These are phyloP conservation scores for Drosophila melanica DNA, from an alignment of 1,140 invertebrate genomes.

Conservation along the genomic window DNA sequence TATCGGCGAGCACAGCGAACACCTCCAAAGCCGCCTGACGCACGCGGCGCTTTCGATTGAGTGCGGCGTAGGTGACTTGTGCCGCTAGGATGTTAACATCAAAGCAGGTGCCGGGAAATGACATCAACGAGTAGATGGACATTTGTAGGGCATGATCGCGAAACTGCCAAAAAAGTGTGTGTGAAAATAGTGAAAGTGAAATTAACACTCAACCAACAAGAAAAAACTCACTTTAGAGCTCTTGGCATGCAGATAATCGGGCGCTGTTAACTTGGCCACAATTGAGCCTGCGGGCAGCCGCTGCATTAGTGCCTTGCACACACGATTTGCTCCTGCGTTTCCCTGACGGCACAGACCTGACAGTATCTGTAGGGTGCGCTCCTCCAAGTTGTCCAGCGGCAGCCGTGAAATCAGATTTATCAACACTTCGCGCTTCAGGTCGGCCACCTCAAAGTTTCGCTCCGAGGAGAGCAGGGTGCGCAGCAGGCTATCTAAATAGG, in stretches of 20 bases:
- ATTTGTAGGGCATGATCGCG: conserved; percentile 91
- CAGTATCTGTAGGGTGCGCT: conserved; percentile 85
- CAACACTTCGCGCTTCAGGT: conserved; percentile 75
- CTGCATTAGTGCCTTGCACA: conserved; percentile 88
- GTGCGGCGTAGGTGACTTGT: conserved; percentile 86
- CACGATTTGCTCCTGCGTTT: conserved; percentile 85
- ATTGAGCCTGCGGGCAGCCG: conserved; percentile 87
- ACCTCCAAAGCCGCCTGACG: conserved; percentile 92
- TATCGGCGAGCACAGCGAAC: conserved; percentile 90
- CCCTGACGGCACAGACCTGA: conserved; percentile 87
- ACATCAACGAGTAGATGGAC: conserved; percentile 90
- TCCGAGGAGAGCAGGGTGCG: conserved; percentile 85
- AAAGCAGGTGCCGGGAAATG: conserved; percentile 92
- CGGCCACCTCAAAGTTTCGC: conserved; percentile 75
- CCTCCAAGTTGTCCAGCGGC: conserved; percentile 82
- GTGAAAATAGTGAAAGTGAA: neutral
- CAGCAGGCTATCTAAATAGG: conserved; percentile 87
- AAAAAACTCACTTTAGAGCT: conserved; percentile 85
- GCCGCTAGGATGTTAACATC: conserved; percentile 87
- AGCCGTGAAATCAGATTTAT: conserved; percentile 80
- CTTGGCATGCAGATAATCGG: conserved; percentile 87
- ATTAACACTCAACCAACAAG: neutral
- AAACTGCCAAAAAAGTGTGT: conserved; percentile 83
- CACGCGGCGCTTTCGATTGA: conserved; percentile 89
- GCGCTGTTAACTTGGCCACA: conserved; percentile 86